Evolutionary conservation across 2,888 invertebrate genomes (phyloP).

Genomic region (Mylabris sibirica): DNA sequence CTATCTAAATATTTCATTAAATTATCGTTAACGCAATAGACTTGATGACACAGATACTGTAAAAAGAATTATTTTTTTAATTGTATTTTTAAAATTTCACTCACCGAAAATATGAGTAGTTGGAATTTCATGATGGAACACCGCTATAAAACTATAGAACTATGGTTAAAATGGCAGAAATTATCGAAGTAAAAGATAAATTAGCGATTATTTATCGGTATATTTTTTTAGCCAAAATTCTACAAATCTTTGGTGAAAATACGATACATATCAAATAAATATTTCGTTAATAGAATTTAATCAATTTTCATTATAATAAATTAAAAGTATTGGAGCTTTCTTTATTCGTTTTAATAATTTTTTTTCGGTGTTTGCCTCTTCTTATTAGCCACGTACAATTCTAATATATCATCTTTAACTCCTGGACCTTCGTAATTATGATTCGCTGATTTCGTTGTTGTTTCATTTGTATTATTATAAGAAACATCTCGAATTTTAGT

Average conservation of each 20-base stretch:
- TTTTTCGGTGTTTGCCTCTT: constrained; percentile 26
- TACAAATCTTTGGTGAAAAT: constrained; percentile 11
- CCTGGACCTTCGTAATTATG: constrained; percentile 43
- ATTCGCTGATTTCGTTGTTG: constrained; percentile 32
- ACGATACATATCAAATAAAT: constrained; percentile 2
- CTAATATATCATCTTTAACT: constrained; percentile 25
- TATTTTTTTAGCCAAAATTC: not conserved
- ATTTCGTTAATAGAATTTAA: not conserved
- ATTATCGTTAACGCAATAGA: constrained; percentile 4
- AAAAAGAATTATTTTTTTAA: not conserved
- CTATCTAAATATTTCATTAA: constrained; percentile 22
- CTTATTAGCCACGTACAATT: constrained; percentile 19
- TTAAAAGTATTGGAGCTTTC: not conserved
- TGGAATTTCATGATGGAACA: not conserved
- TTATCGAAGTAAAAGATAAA: constrained; percentile 1
- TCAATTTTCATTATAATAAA: constrained; percentile 1
- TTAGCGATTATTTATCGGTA: not conserved
- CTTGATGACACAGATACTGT: not conserved
- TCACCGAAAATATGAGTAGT: not conserved
- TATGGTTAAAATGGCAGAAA: not conserved
- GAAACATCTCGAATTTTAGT: not conserved
- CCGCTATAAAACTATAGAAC: not conserved
- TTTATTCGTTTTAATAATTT: not conserved
- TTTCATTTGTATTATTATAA: constrained; percentile 20
- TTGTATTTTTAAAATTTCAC: not conserved